Evolutionary conservation across 2,113 vertebrate species (phyloP).

Genomic region (Anas platyrhynchos): DNA sequence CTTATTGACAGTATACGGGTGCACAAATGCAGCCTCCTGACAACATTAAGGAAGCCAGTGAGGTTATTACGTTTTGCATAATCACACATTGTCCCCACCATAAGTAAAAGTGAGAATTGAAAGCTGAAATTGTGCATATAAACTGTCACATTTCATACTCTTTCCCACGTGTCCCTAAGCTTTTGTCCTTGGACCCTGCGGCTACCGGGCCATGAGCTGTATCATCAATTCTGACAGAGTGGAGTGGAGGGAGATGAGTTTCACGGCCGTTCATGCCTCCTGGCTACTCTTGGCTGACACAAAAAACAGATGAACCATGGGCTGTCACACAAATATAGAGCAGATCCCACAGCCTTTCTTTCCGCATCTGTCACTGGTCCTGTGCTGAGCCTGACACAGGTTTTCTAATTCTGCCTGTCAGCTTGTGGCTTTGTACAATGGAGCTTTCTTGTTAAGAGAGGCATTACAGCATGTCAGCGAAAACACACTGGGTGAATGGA

Average conservation of each 20-base stretch:
- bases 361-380: not conserved
- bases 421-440: not conserved
- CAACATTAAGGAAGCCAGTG: not conserved
- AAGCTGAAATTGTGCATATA: not conserved
- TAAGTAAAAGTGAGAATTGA: not conserved
- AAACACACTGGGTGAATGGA: not conserved
- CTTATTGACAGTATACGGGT: not conserved
- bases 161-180: not conserved
- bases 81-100: not conserved
- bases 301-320: conserved; percentile 27
- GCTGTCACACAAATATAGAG: not conserved
- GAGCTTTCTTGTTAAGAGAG: not conserved
- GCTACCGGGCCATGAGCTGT: not conserved
- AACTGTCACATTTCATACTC: not conserved
- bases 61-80: not conserved
- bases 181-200: not conserved
- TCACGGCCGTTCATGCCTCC: not conserved
- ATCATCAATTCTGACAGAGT: conserved; percentile 7
- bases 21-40: not conserved
- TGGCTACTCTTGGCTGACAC: conserved; percentile 35
- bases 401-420: conserved; percentile 14
- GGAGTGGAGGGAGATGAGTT: not conserved
- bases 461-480: not conserved
- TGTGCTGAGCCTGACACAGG: not conserved
- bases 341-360: not conserved